phyloP scores from a whole-genome alignment of 2,797 vertebrate genomes.

The Enteromius anoplus region DNA sequence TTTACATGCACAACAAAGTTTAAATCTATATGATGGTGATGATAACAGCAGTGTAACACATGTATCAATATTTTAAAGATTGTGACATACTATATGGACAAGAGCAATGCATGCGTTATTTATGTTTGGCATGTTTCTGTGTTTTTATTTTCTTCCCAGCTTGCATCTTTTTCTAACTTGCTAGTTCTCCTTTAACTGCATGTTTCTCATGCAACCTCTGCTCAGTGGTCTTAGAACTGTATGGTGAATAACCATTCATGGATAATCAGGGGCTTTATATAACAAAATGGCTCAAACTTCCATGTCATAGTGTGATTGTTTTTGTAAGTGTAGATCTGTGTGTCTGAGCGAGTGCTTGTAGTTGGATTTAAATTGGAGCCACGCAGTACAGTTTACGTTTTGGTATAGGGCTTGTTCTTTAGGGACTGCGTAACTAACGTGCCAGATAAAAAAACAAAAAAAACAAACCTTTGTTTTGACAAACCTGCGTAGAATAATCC shows the following conservation, averaged over 20 bases:
- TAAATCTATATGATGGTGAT: constrained; percentile 54
- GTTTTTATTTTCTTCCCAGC: constrained; percentile 52
- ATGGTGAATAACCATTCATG: constrained; percentile 60
- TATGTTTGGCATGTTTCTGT: constrained; percentile 63
- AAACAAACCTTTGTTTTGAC: neutral
- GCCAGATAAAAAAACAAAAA: neutral
- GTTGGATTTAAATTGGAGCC: constrained; percentile 19
- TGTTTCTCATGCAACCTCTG: constrained; percentile 63
- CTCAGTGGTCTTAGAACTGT: constrained; percentile 61
- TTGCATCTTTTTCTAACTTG: constrained; percentile 60
- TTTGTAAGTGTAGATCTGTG: constrained; percentile 44
- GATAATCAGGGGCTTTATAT: constrained; percentile 61
- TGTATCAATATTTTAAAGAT: constrained; percentile 61
- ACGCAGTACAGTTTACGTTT: constrained; percentile 29
- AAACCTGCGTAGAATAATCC: constrained; percentile 4
- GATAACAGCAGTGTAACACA: constrained; percentile 55
- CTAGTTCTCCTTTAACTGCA: constrained; percentile 62
- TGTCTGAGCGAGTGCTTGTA: constrained; percentile 40
- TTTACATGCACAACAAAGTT: constrained; percentile 57
- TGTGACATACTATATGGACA: constrained; percentile 59
- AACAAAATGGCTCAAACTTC: constrained; percentile 55
- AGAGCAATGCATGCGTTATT: constrained; percentile 67
- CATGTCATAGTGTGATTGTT: constrained; percentile 44
- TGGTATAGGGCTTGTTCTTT: constrained; percentile 49
- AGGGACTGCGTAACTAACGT: neutral